These are phyloP conservation scores for Asarcornis scutulata DNA, from an alignment of 2,113 vertebrate genomes.

Conservation along the genomic window DNA sequence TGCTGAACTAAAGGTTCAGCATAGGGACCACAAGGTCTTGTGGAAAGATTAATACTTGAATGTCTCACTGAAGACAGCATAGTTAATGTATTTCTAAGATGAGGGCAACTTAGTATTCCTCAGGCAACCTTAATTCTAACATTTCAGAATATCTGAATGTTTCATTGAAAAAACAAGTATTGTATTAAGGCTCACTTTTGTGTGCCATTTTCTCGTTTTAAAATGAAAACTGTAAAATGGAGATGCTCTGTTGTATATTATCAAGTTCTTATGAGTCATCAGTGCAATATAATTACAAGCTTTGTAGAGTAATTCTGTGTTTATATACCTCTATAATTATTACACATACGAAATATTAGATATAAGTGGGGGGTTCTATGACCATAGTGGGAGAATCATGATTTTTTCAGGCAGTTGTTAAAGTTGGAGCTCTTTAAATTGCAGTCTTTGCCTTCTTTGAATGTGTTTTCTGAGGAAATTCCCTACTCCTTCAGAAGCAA, in stretches of 20 bases:
- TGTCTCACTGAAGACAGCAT: not conserved
- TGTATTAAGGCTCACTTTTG: slow-evolving; percentile 23
- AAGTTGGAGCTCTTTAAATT: not conserved
- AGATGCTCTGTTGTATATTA: slow-evolving; percentile 9
- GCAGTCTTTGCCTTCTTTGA: not conserved
- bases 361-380: slow-evolving; percentile 13
- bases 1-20: not conserved
- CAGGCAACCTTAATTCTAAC: slow-evolving; percentile 20
- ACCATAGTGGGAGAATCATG: not conserved
- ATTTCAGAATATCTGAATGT: slow-evolving; percentile 16
- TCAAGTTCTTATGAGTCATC: slow-evolving; percentile 36
- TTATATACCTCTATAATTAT: not conserved
- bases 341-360: slow-evolving; percentile 4
- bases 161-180: not conserved
- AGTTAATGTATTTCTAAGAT: not conserved
- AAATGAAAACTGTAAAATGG: slow-evolving; percentile 52
- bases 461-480: not conserved
- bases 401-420: not conserved
- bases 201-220: slow-evolving; percentile 26
- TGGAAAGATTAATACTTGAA: not conserved
- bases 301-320: not conserved
- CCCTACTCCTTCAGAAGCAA: not conserved
- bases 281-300: slow-evolving; percentile 43
- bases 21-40: not conserved
- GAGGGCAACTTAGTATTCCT: slow-evolving; percentile 20